Base-by-base conservation (phyloP, 2,888 invertebrate genomes). In the Microplitis deprimator region DNA sequence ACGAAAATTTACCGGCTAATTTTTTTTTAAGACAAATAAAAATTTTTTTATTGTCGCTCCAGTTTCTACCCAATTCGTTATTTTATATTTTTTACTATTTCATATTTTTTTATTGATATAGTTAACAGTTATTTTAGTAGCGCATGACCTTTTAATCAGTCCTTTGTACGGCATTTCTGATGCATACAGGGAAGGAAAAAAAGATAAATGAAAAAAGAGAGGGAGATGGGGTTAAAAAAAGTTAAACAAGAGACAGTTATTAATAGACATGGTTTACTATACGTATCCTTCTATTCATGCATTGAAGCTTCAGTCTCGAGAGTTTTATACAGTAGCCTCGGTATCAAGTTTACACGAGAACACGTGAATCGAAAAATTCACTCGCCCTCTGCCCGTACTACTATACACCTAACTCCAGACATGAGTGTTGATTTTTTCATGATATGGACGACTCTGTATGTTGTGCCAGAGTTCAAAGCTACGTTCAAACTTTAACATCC, bases 351-450 rank as follows among this genome's bases (percentile, higher is more conserved):
- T 71, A 71, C 71, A 62, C 17, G 60, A 62, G 16, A 10, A 13
- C 13, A 50, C 50, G 50, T 50, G 50, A 71, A 61, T 71, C 61
- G 16, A 65, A 71, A 62, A 40, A 61, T 40, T n/a, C 62, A 39
- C 71, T 38, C 70, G 20, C 60, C 8, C 60, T 38, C 7, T 38
- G 7, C 39, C 29, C 29, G 29, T 29, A 29, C 29, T 29, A 29
- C 29, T 29, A 29, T 40, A 16, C 40, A 62, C 40, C 38, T 71
- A 61, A 39, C 39, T 39, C 71, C 61, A 16, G 71, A 71, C 71
- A 71, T 39, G 59, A 71, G 61, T 71, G 71, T 62, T 71, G 71
- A 71, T 71, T 71, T 71, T 71, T 71, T 71, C 71, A 71, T 71
- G 71, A 61, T 61, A 71, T 71, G 40, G 16, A 62, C 62, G 20